Percentiles rank a stretch among this genome's conserved stretches.
Conservation (phyloP, 2,888 invertebrate genomes). For the Lasioglossum figueresi region DNA sequence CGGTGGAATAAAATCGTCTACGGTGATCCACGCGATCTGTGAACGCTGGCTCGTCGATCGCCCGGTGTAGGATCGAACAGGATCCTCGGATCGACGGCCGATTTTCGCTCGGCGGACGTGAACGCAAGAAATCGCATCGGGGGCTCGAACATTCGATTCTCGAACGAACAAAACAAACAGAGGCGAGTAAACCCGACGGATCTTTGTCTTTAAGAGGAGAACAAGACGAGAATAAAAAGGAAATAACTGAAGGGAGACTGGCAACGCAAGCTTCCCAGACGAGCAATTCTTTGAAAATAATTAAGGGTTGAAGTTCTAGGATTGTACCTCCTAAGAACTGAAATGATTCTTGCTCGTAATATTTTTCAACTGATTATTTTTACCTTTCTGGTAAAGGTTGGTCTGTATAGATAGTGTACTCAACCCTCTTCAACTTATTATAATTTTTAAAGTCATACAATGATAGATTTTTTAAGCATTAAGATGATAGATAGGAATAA, state of each 20-base stretch:
- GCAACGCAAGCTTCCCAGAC: neutral
- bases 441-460: neutral
- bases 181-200: conserved; percentile 51
- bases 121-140: conserved; percentile 4
- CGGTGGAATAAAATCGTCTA: neutral
- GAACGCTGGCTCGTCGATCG: neutral
- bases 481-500: too few species aligned
- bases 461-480: too few species aligned
- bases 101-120: neutral
- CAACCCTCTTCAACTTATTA: too few species aligned
- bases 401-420: neutral
- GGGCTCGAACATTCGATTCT: neutral
- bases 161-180: conserved; percentile 29
- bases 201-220: conserved; percentile 32
- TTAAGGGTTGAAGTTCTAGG: neutral
- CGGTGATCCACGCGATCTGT: neutral
- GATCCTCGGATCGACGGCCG: neutral
- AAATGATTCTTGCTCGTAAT: neutral
- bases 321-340: neutral
- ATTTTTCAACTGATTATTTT: neutral
- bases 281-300: neutral
- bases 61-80: neutral
- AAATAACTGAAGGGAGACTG: neutral
- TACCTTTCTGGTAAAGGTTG: neutral
- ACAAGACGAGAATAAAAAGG: neutral